Evolutionary conservation across 92 coral and sea anemone genomes (phyloP), one percentile per base, ranked within the genome.

Genomic region (Porites lobata): DNA sequence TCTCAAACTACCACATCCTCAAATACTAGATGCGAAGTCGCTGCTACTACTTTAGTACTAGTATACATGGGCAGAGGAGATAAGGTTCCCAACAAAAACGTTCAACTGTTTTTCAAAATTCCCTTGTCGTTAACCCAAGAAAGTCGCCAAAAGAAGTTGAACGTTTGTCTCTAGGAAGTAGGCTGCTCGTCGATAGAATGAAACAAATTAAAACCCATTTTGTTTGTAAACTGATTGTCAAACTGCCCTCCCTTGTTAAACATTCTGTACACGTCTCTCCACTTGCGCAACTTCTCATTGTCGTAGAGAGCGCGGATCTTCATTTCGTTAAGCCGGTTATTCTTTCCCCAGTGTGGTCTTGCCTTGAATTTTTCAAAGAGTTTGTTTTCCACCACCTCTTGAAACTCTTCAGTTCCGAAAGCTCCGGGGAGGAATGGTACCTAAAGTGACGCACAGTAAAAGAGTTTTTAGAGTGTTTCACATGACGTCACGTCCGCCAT

Each of bases 231-330:
- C 69, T 52, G 86, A 70, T 86, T 92, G 57, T 90, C 70, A 56
- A 92, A 92, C 18, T 78, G 81, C 6, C 91, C 91, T 52, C 88
- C 89, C 50, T 67, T 87, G 79, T 90, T 92, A 72, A 92, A 86
- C 24, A 92, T 70, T 69, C 38, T 62, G 80, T 67, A 90, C 19
- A 85, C 90, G 15, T 65, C 21, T 11, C 24, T 18, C 89, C 89
- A 85, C 64, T 76, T 85, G 11, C 0, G 24, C 12, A 76, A 24
- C 4, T 77, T 66, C 11, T 66, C 58, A 7, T 6, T 12, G 75
- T 50, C 1, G 83, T 85, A 85, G 75, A 58, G 14, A 1, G 57
- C 17, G 20, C 53, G 67, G 21, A 74, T 2, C 65, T 78, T 75
- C 50, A 21, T 10, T 9, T 9, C 32, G 75, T 61, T 75, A 21